These are phyloP conservation scores for Avahi laniger DNA, from an alignment of 2,797 vertebrate species.

Conservation along the genomic window DNA sequence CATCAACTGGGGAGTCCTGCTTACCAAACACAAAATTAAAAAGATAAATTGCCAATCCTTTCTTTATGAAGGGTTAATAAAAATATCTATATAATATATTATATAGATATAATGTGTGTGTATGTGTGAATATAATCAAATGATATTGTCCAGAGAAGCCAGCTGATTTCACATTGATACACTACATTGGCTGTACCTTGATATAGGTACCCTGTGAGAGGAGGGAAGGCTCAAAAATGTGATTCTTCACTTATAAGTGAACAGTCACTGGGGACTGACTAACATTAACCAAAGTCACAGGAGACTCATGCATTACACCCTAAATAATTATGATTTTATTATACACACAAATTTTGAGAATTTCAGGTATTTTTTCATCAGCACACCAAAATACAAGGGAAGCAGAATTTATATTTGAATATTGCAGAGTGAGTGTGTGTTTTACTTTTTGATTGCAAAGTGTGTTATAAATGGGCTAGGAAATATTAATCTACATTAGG, in stretches of 20 bases:
- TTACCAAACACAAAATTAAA: neutral
- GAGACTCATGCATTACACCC: neutral
- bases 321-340: neutral
- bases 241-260: neutral
- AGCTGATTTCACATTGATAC: neutral
- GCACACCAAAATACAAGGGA: neutral
- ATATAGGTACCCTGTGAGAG: neutral
- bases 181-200: neutral
- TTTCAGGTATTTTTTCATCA: neutral
- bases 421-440: neutral
- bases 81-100: too few species aligned
- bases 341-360: neutral
- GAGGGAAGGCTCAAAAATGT: neutral
- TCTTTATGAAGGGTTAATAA: neutral
- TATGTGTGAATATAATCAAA: neutral
- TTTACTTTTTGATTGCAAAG: neutral
- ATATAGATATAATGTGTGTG: too few species aligned
- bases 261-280: neutral
- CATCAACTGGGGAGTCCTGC: neutral
- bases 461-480: neutral
- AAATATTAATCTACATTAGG: neutral
- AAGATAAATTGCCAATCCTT: neutral
- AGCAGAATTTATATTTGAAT: neutral
- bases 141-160: neutral
- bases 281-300: neutral